Conservation (phyloP, 2,113 vertebrate genomes). For the Atrichornis clamosus region DNA sequence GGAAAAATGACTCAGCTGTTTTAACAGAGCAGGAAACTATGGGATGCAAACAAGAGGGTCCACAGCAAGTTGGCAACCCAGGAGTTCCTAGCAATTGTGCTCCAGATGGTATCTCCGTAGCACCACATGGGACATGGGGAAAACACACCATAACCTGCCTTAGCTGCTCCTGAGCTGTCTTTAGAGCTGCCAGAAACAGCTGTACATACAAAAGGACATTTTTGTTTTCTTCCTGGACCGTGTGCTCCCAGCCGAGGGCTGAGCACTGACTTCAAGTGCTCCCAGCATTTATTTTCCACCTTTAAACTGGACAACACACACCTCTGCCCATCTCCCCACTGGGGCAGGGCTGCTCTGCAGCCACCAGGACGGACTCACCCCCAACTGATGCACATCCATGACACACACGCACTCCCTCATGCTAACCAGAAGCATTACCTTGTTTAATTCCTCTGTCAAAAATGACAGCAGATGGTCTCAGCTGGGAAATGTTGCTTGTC, state of each 20-base stretch:
- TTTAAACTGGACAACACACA: not conserved
- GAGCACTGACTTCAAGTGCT: not conserved
- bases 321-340: not conserved
- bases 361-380: not conserved
- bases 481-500: not conserved
- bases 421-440: not conserved
- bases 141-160: not conserved
- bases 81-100: too few species aligned
- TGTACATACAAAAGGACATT: not conserved
- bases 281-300: not conserved
- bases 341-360: not conserved
- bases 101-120: not conserved
- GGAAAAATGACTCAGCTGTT: not conserved
- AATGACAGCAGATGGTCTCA: slow-evolving; percentile 24
- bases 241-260: not conserved
- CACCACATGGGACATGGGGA: not conserved
- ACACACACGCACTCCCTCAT: not conserved
- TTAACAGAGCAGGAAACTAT: not conserved
- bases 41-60: not conserved
- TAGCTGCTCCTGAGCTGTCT: not conserved
- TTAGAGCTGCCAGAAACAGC: not conserved
- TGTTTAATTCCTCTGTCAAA: not conserved
- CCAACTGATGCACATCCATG: accelerated
- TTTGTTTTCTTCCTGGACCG: not conserved
- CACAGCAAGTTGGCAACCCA: not conserved